Conservation (phyloP, 1,140 invertebrate species). For the Drosophila nebulosa region DNA sequence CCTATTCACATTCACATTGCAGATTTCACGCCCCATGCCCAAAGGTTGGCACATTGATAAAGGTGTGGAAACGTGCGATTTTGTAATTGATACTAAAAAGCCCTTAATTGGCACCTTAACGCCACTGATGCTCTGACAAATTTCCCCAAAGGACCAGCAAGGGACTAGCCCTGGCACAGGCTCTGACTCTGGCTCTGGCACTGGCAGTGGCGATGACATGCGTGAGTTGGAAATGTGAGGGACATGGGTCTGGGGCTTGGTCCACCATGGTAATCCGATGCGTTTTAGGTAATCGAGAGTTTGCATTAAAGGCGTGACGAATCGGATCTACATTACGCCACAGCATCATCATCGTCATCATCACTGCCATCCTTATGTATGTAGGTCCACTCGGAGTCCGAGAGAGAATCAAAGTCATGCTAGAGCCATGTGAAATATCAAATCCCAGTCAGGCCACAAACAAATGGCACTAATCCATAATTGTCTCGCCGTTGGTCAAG, state of each 20-base stretch:
- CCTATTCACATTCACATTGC: conserved; percentile 3
- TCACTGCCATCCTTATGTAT: conserved; percentile 18
- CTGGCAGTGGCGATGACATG: conserved; percentile 57
- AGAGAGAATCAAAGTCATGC: conserved; percentile 27
- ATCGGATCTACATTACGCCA: conserved; percentile 66
- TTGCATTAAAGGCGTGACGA: conserved; percentile 44
- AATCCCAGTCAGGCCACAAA: conserved; percentile 41
- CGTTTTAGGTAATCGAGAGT: conserved; percentile 64
- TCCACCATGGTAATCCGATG: conserved; percentile 56
- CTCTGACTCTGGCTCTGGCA: no score
- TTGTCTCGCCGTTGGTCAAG: conserved; percentile 74
- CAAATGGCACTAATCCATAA: conserved; percentile 80
- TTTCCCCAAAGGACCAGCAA: conserved; percentile 75
- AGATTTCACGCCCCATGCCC: neutral
- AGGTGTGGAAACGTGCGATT: conserved; percentile 79
- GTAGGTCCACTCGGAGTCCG: neutral
- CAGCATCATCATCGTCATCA: conserved; percentile 32
- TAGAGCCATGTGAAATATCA: conserved; percentile 50
- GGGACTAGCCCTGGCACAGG: conserved; percentile 20
- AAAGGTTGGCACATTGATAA: conserved; percentile 46
- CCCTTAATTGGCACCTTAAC: conserved; percentile 81
- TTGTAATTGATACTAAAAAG: conserved; percentile 81
- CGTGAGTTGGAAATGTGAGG: conserved; percentile 47
- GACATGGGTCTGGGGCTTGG: conserved; percentile 3
- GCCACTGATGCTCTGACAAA: conserved; percentile 80